Evolutionary conservation across 2,113 vertebrate species (phyloP).

Genomic region (Charadrius vociferus): DNA sequence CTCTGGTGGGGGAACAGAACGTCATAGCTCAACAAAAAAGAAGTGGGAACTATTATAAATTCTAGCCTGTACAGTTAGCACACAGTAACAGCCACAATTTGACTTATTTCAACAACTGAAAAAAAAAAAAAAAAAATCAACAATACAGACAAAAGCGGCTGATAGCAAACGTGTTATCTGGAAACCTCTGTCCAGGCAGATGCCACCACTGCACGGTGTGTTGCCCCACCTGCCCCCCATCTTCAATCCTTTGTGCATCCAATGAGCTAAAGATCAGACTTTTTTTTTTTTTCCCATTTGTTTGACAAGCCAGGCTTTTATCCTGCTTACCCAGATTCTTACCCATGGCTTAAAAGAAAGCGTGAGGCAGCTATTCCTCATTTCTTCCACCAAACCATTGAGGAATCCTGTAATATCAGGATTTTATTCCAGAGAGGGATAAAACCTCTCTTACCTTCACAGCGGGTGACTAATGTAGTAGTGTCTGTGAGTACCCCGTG

Average conservation of each 20-base stretch:
- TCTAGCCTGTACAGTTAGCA: not conserved
- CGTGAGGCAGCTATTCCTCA: not conserved
- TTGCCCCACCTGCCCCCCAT: not conserved
- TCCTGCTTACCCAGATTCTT: not conserved
- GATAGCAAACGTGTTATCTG: not conserved
- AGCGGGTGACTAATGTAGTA: not conserved
- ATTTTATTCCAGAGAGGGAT: not conserved
- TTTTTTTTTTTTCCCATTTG: not conserved
- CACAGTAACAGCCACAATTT: not conserved
- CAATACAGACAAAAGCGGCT: not conserved
- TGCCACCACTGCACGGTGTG: not conserved
- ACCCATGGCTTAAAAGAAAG: not conserved
- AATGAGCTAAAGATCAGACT: not conserved
- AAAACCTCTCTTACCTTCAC: not conserved
- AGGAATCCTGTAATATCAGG: not conserved
- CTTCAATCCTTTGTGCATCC: not conserved
- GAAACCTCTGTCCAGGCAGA: not conserved
- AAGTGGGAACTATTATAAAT: not conserved
- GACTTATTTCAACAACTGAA: not conserved
- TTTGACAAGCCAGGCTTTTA: not conserved
- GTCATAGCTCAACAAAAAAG: not conserved
- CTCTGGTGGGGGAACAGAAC: not conserved
- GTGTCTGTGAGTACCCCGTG: not conserved
- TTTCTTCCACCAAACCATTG: not conserved
- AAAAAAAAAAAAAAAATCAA: not conserved